These are phyloP conservation scores for Hypolimnas misippus DNA, from an alignment of 2,888 invertebrate species.

Conservation along the genomic window DNA sequence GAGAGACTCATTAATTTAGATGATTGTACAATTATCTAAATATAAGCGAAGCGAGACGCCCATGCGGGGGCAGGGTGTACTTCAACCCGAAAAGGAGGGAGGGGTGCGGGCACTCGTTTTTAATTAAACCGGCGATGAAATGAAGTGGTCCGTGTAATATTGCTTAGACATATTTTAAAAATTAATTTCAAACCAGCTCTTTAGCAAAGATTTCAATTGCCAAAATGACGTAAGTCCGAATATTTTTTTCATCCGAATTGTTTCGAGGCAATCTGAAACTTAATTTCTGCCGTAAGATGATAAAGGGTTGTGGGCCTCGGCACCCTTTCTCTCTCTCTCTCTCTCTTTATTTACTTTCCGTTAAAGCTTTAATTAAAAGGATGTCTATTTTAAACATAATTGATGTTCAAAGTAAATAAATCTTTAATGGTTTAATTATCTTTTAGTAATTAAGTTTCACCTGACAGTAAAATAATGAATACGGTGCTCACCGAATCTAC, in stretches of 20 bases:
- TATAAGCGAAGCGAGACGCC: slow-evolving; percentile 82
- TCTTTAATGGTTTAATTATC: slow-evolving; percentile 81
- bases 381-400: slow-evolving; percentile 82
- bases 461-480: slow-evolving; percentile 66
- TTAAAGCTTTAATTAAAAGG: slow-evolving; percentile 82
- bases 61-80: slow-evolving; percentile 73
- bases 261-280: slow-evolving; percentile 7
- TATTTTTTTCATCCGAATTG: slow-evolving; percentile 17
- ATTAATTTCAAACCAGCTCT: slow-evolving; percentile 63
- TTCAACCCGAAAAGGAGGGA: slow-evolving; percentile 79
- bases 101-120: slow-evolving; percentile 83
- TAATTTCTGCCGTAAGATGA: slow-evolving; percentile 44
- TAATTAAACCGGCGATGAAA: slow-evolving; percentile 84
- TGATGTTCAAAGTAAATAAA: slow-evolving; percentile 82
- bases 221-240: slow-evolving; percentile 28
- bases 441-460: slow-evolving; percentile 81
- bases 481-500: slow-evolving; percentile 37
- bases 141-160: slow-evolving; percentile 84
- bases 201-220: slow-evolving; percentile 39
- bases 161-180: slow-evolving; percentile 84
- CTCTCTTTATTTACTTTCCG: slow-evolving; percentile 77
- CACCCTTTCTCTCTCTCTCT: slow-evolving; percentile 47
- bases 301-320: slow-evolving; percentile 69
- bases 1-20: slow-evolving; percentile 84
- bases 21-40: slow-evolving; percentile 85